Evolutionary conservation across 2,113 vertebrate genomes (phyloP).

Genomic region (Smithornis capensis): DNA sequence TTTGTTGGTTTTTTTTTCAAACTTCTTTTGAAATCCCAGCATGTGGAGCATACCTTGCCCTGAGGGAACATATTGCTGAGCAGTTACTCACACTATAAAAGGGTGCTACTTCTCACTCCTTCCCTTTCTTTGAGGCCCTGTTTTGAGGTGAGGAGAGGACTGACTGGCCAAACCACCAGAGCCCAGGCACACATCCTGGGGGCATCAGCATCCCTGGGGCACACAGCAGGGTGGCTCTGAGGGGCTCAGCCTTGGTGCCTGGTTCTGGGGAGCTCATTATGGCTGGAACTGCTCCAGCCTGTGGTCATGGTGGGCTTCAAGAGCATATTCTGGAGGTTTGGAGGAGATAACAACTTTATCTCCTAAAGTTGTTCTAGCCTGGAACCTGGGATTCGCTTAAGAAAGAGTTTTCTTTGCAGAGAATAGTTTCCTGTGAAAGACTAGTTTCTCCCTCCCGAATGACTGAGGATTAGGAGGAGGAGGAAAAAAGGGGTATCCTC

Average conservation of each 20-base stretch:
- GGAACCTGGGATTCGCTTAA: background rate
- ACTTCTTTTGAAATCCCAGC: background rate
- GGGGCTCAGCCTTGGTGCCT: background rate
- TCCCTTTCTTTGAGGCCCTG: background rate
- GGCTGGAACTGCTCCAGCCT: background rate
- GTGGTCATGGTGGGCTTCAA: background rate
- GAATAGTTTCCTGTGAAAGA: background rate
- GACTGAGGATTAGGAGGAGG: background rate
- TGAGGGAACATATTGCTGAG: background rate
- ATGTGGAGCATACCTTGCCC: slow-evolving; percentile 23
- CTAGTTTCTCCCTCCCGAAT: background rate
- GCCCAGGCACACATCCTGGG: background rate
- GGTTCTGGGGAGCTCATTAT: background rate
- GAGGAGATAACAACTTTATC: no score
- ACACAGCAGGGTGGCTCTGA: background rate
- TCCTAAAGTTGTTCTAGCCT: background rate
- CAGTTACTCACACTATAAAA: slow-evolving; percentile 7
- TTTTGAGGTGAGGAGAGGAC: background rate
- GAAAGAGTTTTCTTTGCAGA: background rate
- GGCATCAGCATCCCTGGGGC: background rate
- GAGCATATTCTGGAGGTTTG: background rate
- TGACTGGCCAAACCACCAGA: background rate
- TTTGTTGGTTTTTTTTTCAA: background rate
- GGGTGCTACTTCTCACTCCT: background rate
- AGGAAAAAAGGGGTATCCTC: background rate